Evolutionary conservation across 37 sponge, comb jelly and placozoan species (phyloP).

Genomic region (Hexactinellida sp.): DNA sequence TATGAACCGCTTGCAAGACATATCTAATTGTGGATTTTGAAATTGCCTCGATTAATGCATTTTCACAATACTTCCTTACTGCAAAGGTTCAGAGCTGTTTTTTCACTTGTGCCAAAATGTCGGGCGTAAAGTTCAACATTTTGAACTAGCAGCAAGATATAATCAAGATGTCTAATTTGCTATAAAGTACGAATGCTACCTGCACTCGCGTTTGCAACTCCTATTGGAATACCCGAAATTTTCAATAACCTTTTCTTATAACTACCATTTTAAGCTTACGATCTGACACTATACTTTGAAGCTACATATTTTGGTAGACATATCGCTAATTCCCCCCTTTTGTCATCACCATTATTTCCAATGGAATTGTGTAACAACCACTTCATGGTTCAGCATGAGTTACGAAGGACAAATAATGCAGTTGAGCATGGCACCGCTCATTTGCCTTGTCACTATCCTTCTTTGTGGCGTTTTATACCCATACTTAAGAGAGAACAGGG

Average conservation of each 20-base stretch:
- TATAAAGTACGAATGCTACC: conserved; percentile 15
- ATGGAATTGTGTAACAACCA: conserved; percentile 13
- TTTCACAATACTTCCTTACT: conserved; percentile 13
- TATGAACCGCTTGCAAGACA: conserved; percentile 11
- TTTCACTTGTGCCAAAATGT: not conserved
- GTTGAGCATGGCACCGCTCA: too few species aligned
- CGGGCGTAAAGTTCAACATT: conserved; percentile 6
- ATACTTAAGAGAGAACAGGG: too few species aligned
- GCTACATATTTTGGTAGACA: conserved; percentile 1
- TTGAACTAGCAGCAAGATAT: conserved; percentile 15
- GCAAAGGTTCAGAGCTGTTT: not conserved
- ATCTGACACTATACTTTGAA: conserved; percentile 8
- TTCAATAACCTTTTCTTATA: not conserved
- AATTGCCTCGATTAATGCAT: conserved; percentile 7
- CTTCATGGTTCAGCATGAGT: too few species aligned
- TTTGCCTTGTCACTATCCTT: too few species aligned
- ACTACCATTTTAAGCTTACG: conserved; percentile 3
- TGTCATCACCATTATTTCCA: conserved; percentile 13
- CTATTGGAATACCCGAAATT: not conserved
- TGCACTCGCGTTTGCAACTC: conserved; percentile 19
- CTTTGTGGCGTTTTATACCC: too few species aligned
- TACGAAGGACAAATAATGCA: too few species aligned
- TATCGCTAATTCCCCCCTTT: not conserved
- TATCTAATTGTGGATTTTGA: conserved; percentile 14
- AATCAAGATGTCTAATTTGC: not conserved